phyloP scores from a whole-genome alignment of 2,797 vertebrate genomes.

The Acropternis orthonyx region DNA sequence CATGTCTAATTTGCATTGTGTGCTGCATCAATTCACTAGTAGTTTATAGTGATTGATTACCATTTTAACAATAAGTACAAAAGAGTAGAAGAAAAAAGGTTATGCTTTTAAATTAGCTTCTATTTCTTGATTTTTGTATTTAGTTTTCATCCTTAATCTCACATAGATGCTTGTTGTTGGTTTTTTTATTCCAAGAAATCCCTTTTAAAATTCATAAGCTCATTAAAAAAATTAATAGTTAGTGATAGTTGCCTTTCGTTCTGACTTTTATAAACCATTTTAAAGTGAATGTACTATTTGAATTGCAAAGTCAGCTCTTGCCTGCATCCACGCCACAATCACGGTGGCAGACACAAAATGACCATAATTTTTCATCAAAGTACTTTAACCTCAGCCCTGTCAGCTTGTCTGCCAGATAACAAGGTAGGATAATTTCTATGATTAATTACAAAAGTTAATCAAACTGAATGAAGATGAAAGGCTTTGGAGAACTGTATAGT shows the following conservation, averaged over 20 bases:
- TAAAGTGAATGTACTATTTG: neutral
- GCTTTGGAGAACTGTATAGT: neutral
- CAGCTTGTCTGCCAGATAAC: neutral
- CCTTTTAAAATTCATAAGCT: constrained; percentile 21
- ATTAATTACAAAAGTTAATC: constrained; percentile 15
- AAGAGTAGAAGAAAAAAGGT: neutral
- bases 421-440: neutral
- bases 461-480: neutral
- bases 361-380: constrained; percentile 22
- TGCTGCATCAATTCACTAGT: neutral
- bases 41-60: neutral
- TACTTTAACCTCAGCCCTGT: neutral
- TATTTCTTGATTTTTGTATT: neutral
- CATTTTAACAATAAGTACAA: neutral
- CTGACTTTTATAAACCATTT: constrained; percentile 1
- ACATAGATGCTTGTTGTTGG: neutral
- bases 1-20: neutral
- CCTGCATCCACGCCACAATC: neutral
- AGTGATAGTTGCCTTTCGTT: constrained; percentile 16
- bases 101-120: neutral
- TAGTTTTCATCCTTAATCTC: neutral
- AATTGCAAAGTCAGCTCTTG: constrained; percentile 30
- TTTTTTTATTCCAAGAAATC: neutral
- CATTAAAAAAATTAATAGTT: neutral
- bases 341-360: neutral